Evolutionary conservation across 2,888 invertebrate genomes (phyloP), one percentile per base, ranked within the genome.

Genomic region (Mimumesa dahlbomi): DNA sequence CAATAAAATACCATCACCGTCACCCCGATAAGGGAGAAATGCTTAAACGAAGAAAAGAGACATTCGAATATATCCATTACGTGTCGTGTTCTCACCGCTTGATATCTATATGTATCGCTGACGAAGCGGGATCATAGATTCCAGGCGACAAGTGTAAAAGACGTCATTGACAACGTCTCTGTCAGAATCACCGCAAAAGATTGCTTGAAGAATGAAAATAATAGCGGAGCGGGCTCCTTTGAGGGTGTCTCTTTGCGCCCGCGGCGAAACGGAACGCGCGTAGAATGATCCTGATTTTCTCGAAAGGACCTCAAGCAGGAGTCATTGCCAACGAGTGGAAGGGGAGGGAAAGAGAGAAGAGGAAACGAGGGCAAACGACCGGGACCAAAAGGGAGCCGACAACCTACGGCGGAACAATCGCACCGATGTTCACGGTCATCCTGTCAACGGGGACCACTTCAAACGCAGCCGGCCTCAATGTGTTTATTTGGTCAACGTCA

Each of bases 401-500:
- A 36, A 53, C 38, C 54, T 56, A 53, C 19, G 21, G 22, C 62
- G 57, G 68, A 69, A 79, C 80, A 80, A 79, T 82, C 56, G 71
- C 19, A 31, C n/a, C 53, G 69, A 70, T 69, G 62, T 79, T 79
- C 79, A 80, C 54, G 70, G 71, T 66, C 49, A 43, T 59, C 79
- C 79, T 79, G 80, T 79, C 82, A 79, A 76, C 82, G 74, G 64
- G 74, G 57, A 82, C 86, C 88, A 87, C 88, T 89, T 88, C 88
- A 88, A 88, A 89, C 84, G 85, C 79, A 68, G 85, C 88, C 87
- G 87, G 65, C 73, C 52, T 84, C 84, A 86, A 88, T 87, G 88
- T 88, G 88, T 88, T 88, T 88, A 87, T 89, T 88, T 88, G 82
- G 85, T 84, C 83, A 85, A 88, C 85, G 88, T 89, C 88, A 88